phyloP scores from a whole-genome alignment of 2,797 vertebrate genomes.

The Paramormyrops hopkinsi region DNA sequence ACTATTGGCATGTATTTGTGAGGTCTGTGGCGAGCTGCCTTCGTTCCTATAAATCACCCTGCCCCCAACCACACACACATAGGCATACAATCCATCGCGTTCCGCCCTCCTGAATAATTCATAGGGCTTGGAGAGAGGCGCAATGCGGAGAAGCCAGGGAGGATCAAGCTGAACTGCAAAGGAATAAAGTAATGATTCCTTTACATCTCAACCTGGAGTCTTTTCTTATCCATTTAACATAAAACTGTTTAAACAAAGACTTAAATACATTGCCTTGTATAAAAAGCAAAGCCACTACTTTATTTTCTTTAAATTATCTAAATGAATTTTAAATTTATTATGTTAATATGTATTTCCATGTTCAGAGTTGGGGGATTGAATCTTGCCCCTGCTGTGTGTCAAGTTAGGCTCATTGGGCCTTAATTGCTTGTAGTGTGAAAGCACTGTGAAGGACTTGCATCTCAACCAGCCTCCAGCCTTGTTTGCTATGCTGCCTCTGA shows the following conservation, averaged over 20 bases:
- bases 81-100: not conserved
- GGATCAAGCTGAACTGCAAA: not conserved
- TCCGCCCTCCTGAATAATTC: constrained; percentile 8
- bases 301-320: not conserved
- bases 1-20: constrained; percentile 1
- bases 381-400: not conserved
- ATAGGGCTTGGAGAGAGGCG: not conserved
- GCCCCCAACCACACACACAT: not conserved
- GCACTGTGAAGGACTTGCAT: not conserved
- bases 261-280: not conserved
- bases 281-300: not conserved
- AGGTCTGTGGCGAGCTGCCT: not conserved
- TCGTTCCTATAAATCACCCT: not conserved
- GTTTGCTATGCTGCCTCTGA: not conserved
- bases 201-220: not conserved
- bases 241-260: not conserved
- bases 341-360: not conserved
- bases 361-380: not conserved
- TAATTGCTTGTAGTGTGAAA: not conserved
- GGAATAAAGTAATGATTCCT: not conserved
- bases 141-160: not conserved
- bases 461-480: not conserved
- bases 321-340: not conserved
- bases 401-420: not conserved
- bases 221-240: not conserved